phyloP scores from a whole-genome alignment of 2,113 vertebrate species.

The Pleuronectes platessa region DNA sequence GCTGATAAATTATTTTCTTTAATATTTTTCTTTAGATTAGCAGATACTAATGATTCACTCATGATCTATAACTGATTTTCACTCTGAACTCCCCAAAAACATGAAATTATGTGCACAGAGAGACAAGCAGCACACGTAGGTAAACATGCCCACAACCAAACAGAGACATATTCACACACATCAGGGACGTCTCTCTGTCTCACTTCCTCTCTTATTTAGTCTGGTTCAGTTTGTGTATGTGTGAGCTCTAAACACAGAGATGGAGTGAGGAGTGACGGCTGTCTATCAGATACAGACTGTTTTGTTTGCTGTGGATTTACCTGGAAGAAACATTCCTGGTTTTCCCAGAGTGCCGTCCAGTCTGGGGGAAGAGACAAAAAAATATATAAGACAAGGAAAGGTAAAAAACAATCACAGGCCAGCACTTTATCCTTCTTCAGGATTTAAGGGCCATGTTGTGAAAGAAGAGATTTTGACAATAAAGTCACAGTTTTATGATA shows the following conservation, averaged over 20 bases:
- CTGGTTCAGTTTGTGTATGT: slow-evolving; percentile 41
- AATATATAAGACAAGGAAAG: background rate
- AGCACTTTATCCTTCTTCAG: too few relatives aligned
- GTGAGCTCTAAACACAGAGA: slow-evolving; percentile 44
- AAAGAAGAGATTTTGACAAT: background rate
- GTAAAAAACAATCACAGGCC: background rate
- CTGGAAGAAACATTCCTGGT: slow-evolving; percentile 80
- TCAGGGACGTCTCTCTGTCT: background rate
- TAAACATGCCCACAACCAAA: slow-evolving; percentile 15
- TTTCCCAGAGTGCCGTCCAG: slow-evolving; percentile 78
- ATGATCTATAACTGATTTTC: background rate
- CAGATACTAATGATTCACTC: too few relatives aligned
- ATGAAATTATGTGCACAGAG: background rate
- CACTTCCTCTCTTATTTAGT: slow-evolving; percentile 42
- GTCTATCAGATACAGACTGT: slow-evolving; percentile 51
- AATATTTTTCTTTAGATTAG: too few relatives aligned
- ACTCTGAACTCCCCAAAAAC: background rate
- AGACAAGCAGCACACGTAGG: background rate
- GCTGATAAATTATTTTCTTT: too few relatives aligned
- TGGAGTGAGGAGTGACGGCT: slow-evolving; percentile 43
- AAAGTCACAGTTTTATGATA: background rate
- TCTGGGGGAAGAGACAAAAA: slow-evolving; percentile 36
- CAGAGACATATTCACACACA: slow-evolving; percentile 22
- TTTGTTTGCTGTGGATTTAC: slow-evolving; percentile 53
- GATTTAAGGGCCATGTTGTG: too few relatives aligned